phyloP scores from a whole-genome alignment of 1,140 invertebrate species.

The Agrypnia vestita region DNA sequence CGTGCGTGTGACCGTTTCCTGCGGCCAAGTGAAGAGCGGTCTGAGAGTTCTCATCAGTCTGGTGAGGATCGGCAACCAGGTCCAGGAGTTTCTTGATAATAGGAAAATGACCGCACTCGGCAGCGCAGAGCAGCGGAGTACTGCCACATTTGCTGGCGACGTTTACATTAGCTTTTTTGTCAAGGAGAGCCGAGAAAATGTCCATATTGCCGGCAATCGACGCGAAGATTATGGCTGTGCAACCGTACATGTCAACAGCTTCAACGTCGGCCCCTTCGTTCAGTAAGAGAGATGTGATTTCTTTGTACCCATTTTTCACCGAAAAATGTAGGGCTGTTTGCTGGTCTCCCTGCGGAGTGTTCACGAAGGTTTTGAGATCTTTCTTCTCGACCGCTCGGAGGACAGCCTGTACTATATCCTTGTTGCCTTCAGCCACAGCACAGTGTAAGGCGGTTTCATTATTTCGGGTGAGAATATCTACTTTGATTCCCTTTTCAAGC shows the following conservation, averaged over 20 bases:
- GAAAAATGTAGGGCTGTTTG: background rate
- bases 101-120: background rate
- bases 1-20: background rate
- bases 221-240: background rate
- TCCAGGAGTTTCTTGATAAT: background rate
- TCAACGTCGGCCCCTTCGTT: background rate
- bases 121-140: background rate
- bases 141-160: background rate
- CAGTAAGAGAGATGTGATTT: background rate
- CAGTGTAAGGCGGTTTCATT: conserved; percentile 6
- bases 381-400: background rate
- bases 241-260: background rate
- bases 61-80: background rate
- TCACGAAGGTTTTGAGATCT: background rate
- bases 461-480: background rate
- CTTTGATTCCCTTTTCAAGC: conserved; percentile 3
- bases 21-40: background rate
- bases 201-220: background rate
- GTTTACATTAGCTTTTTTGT: background rate
- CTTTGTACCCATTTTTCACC: background rate
- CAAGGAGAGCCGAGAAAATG: background rate
- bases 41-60: background rate
- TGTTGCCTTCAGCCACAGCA: background rate
- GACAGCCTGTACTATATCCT: background rate
- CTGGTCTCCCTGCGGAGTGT: background rate